phyloP scores from a whole-genome alignment of 2,888 invertebrate genomes.

The Junonia oenone region DNA sequence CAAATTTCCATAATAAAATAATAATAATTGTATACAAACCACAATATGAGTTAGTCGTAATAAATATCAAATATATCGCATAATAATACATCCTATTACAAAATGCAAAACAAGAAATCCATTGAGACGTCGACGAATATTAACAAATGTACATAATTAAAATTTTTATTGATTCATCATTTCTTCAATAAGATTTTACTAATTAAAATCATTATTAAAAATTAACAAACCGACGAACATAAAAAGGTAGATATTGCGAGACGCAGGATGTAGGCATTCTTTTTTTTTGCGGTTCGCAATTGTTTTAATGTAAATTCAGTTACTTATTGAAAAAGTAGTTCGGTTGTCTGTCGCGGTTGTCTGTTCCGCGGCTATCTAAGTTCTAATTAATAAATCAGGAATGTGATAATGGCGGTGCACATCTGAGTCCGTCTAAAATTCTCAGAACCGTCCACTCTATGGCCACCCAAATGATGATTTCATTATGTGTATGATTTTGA shows the following conservation, averaged over 20 bases:
- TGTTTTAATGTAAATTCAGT: conserved; percentile 24
- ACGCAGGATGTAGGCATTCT: neutral
- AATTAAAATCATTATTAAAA: neutral
- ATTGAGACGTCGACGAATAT: conserved; percentile 11
- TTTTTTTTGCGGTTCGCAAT: conserved; percentile 4
- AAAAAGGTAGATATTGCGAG: neutral
- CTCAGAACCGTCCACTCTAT: conserved; percentile 68
- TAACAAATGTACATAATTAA: conserved; percentile 12
- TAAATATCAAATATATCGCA: conserved; percentile 31
- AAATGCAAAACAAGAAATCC: conserved; percentile 27
- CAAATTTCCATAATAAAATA: neutral
- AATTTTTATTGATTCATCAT: conserved; percentile 18
- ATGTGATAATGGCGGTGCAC: conserved; percentile 70
- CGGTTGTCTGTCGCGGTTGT: conserved; percentile 22
- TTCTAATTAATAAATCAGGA: conserved; percentile 77
- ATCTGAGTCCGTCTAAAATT: conserved; percentile 47
- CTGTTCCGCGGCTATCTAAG: conserved; percentile 39
- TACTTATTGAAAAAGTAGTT: conserved; percentile 25
- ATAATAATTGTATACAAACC: conserved; percentile 27
- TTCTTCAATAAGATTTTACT: conserved; percentile 14
- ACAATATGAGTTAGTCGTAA: conserved; percentile 31
- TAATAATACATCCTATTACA: conserved; percentile 33
- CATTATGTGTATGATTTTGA: conserved; percentile 80
- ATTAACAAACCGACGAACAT: neutral
- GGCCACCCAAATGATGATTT: conserved; percentile 80